A percentile compares a stretch with the other conserved stretches of the same genome.
phyloP scores from a whole-genome alignment of 2,113 vertebrate genomes.

The Arvicanthis niloticus region DNA sequence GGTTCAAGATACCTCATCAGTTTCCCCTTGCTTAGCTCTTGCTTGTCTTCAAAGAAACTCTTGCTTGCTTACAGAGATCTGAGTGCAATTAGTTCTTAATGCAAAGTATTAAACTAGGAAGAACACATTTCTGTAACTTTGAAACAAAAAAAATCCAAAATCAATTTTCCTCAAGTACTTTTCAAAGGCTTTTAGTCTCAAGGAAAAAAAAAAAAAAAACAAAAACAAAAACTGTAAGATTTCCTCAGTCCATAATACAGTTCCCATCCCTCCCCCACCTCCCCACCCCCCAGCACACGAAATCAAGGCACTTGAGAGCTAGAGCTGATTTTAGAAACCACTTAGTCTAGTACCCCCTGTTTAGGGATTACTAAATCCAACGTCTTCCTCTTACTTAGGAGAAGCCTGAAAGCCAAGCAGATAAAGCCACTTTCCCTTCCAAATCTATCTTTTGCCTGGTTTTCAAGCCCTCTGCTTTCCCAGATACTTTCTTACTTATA shows the following conservation, averaged over 20 bases:
- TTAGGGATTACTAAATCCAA: background rate
- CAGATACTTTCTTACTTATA: background rate
- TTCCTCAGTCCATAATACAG: conserved; percentile 31
- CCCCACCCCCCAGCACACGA: background rate
- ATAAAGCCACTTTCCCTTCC: background rate
- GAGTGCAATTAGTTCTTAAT: conserved; percentile 38
- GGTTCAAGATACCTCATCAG: conserved; percentile 33
- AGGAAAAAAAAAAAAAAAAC: background rate
- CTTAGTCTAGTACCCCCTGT: background rate
- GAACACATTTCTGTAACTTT: conserved; percentile 39
- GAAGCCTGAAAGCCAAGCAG: background rate
- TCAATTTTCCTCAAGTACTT: conserved; percentile 23
- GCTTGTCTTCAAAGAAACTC: conserved; percentile 11
- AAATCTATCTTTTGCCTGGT: background rate
- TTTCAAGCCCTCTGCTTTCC: background rate
- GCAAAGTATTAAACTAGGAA: conserved; percentile 4
- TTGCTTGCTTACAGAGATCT: conserved; percentile 1
- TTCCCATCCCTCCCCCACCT: background rate
- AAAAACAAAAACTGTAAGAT: background rate
- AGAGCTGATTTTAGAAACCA: background rate
- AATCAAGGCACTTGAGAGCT: background rate
- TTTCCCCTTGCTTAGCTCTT: background rate
- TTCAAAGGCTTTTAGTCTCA: conserved; percentile 48
- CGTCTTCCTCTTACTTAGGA: background rate
- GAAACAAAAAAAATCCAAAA: conserved; percentile 46